A percentile compares a stretch with the other conserved stretches of the same genome.
phyloP scores from a whole-genome alignment of 2,113 vertebrate species.

The Cyanistes caeruleus region DNA sequence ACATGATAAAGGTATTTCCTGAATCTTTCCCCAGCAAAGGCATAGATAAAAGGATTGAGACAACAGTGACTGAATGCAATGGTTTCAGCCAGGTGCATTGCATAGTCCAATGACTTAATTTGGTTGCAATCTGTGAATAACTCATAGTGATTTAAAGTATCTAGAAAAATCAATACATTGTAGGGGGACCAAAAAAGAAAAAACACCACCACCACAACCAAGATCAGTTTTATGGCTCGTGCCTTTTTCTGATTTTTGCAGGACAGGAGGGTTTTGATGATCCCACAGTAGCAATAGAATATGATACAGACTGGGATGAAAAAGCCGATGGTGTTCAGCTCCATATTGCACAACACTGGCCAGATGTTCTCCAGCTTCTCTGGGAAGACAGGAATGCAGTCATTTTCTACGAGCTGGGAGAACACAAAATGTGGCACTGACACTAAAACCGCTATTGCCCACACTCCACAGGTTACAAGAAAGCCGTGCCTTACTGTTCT shows the following conservation, averaged over 20 bases:
- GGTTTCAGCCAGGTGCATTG: constrained; percentile 76
- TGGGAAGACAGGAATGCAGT: constrained; percentile 64
- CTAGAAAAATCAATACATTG: constrained; percentile 81
- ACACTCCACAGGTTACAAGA: constrained; percentile 72
- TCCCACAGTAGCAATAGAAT: constrained; percentile 85
- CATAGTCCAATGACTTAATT: background rate
- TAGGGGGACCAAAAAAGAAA: constrained; percentile 92
- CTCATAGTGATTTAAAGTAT: constrained; percentile 73
- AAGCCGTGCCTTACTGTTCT: constrained; percentile 75
- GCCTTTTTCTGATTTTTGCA: constrained; percentile 83
- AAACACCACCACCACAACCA: constrained; percentile 83
- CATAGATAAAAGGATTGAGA: constrained; percentile 91
- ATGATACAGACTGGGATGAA: constrained; percentile 83
- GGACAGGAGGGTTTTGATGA: constrained; percentile 80
- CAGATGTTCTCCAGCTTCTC: constrained; percentile 68
- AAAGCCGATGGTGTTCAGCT: constrained; percentile 80
- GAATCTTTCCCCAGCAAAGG: constrained; percentile 90
- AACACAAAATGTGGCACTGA: constrained; percentile 85
- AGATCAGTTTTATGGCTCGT: constrained; percentile 83
- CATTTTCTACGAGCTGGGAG: background rate
- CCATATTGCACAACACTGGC: constrained; percentile 79
- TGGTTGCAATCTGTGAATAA: constrained; percentile 63
- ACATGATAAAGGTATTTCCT: constrained; percentile 76
- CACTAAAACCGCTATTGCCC: constrained; percentile 77
- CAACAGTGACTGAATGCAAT: constrained; percentile 88